Conservation (phyloP, 2,113 vertebrate genomes). For the Grus americana region DNA sequence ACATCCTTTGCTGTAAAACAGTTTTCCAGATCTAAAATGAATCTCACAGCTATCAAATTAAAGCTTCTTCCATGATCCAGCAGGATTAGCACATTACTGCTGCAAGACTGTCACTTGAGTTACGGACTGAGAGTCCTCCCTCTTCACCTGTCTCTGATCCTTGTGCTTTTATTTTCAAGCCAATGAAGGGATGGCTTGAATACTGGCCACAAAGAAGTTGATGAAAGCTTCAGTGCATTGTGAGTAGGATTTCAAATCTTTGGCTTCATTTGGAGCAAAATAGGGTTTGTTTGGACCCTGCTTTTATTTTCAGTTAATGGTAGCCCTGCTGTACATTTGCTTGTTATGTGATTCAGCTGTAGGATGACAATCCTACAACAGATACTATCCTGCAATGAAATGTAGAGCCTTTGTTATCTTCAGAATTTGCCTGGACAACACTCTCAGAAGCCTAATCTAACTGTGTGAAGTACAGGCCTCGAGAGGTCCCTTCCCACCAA, state of each 20-base stretch:
- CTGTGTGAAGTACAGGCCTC: not conserved
- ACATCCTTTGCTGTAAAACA: not conserved
- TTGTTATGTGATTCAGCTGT: not conserved
- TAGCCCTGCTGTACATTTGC: not conserved
- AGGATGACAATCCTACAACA: not conserved
- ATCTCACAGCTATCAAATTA: not conserved
- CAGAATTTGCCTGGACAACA: not conserved
- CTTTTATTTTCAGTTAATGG: constrained; percentile 17
- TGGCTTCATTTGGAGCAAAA: not conserved
- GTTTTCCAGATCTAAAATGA: not conserved
- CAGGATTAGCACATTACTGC: not conserved
- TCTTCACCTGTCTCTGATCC: not conserved
- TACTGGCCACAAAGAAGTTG: not conserved
- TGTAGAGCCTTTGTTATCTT: not conserved
- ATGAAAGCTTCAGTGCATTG: not conserved
- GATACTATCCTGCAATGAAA: not conserved
- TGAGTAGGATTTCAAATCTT: not conserved
- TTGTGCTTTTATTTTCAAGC: not conserved
- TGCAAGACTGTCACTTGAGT: fast-evolving
- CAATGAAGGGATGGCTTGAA: not conserved
- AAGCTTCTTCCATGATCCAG: not conserved
- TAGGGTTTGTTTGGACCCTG: not conserved
- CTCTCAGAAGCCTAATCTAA: not conserved
- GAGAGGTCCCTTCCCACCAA: not conserved
- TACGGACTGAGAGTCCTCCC: not conserved